Evolutionary conservation across 2,888 invertebrate species (phyloP).

Genomic region (Drosophila austrosaltans): DNA sequence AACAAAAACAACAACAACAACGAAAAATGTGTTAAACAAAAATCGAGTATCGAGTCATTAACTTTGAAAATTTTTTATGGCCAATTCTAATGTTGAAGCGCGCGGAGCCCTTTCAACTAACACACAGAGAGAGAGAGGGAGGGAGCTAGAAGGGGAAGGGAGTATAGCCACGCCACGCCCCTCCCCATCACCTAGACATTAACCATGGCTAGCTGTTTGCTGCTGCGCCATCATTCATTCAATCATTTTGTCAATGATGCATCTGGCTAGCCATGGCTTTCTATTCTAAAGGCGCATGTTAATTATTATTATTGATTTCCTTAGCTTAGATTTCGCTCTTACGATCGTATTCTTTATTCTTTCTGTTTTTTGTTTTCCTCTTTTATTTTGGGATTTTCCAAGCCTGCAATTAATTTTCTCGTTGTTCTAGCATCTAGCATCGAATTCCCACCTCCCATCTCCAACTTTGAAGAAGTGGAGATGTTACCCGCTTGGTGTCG

Average conservation of each 20-base stretch:
- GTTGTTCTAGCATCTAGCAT: conserved; percentile 38
- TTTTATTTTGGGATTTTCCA: conserved; percentile 34
- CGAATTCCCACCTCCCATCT: neutral
- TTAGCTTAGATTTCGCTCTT: conserved; percentile 64
- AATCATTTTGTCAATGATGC: conserved; percentile 77
- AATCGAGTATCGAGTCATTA: conserved; percentile 59
- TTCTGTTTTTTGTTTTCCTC: neutral
- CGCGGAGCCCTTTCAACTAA: conserved; percentile 32
- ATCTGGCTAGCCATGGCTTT: conserved; percentile 40
- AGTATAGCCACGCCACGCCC: conserved; percentile 6
- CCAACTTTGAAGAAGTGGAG: neutral
- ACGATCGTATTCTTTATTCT: conserved; percentile 16
- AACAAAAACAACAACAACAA: conserved; percentile 10
- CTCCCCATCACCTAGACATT: neutral
- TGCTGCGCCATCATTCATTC: conserved; percentile 61
- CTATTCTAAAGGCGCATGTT: conserved; percentile 57
- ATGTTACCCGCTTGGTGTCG: conserved; percentile 47
- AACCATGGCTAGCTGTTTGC: no score
- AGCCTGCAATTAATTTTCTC: conserved; percentile 74
- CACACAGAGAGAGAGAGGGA: neutral
- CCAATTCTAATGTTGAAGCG: conserved; percentile 38
- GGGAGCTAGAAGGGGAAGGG: neutral
- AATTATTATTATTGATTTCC: conserved; percentile 78
- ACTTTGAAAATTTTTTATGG: conserved; percentile 54
- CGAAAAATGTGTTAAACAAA: conserved; percentile 62